phyloP scores from a whole-genome alignment of 2,113 vertebrate species.

The Galeopterus variegatus region DNA sequence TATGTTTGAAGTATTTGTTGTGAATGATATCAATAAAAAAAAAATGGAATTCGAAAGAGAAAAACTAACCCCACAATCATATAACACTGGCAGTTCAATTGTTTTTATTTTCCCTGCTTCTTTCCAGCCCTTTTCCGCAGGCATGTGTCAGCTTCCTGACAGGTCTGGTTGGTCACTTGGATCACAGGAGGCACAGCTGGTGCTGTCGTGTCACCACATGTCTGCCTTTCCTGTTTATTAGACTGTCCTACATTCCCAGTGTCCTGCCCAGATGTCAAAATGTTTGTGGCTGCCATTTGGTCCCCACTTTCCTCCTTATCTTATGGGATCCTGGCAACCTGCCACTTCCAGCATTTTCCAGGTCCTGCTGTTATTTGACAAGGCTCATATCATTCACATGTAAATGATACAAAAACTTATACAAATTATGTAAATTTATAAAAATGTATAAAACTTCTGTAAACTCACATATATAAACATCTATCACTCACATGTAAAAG shows the following conservation, averaged over 20 bases:
- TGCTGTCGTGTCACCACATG: accelerated
- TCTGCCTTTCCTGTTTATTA: not conserved
- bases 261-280: not conserved
- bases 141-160: not conserved
- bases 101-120: not conserved
- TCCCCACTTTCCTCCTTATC: not conserved
- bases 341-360: not conserved
- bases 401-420: not conserved
- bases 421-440: not conserved
- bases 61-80: not conserved
- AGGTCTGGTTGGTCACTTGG: not conserved
- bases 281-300: not conserved
- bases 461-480: not conserved
- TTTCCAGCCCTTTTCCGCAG: not conserved
- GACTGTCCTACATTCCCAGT: not conserved
- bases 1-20: not conserved
- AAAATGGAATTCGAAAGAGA: not conserved
- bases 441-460: not conserved
- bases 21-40: not conserved
- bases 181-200: not conserved
- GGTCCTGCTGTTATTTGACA: not conserved
- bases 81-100: not conserved
- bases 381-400: not conserved
- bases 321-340: not conserved
- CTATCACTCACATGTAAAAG: not conserved